Percentiles rank a stretch among this genome's conserved stretches.
Conservation (phyloP, 2,113 vertebrate genomes). For the Lepus americanus region DNA sequence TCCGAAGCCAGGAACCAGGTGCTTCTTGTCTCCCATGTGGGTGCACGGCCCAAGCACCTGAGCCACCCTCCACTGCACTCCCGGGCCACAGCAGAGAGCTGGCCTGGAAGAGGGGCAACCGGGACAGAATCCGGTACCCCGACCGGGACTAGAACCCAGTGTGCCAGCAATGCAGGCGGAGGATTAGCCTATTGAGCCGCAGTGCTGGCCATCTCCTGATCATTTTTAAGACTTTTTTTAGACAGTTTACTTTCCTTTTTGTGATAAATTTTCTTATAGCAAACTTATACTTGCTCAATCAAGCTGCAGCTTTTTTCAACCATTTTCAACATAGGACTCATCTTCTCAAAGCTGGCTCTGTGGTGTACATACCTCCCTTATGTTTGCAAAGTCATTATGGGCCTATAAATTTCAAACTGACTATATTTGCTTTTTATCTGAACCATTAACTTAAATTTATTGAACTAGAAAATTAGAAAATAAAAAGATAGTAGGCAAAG, state of each 20-base stretch:
- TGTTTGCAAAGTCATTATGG: not conserved
- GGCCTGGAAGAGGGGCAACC: too few species aligned
- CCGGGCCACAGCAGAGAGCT: too few species aligned
- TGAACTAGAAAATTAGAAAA: constrained; percentile 69
- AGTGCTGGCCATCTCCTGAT: not conserved
- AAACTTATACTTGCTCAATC: not conserved
- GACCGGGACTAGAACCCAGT: too few species aligned
- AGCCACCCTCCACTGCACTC: too few species aligned
- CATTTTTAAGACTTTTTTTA: constrained; percentile 2
- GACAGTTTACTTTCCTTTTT: not conserved
- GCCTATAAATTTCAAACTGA: constrained; percentile 29
- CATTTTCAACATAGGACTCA: not conserved
- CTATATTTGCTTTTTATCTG: constrained; percentile 56
- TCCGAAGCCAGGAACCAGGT: too few species aligned
- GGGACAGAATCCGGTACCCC: too few species aligned
- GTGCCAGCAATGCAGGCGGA: too few species aligned
- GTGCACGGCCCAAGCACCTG: too few species aligned
- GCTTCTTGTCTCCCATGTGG: too few species aligned
- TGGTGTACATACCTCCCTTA: not conserved
- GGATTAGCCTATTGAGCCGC: too few species aligned
- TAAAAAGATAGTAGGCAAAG: constrained; percentile 45
- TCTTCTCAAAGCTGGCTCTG: not conserved
- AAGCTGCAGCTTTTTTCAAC: not conserved
- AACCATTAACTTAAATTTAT: constrained; percentile 65
- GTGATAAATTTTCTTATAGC: not conserved